Evolutionary conservation across 2,797 vertebrate genomes (phyloP).

Genomic region (Mastacembelus armatus): DNA sequence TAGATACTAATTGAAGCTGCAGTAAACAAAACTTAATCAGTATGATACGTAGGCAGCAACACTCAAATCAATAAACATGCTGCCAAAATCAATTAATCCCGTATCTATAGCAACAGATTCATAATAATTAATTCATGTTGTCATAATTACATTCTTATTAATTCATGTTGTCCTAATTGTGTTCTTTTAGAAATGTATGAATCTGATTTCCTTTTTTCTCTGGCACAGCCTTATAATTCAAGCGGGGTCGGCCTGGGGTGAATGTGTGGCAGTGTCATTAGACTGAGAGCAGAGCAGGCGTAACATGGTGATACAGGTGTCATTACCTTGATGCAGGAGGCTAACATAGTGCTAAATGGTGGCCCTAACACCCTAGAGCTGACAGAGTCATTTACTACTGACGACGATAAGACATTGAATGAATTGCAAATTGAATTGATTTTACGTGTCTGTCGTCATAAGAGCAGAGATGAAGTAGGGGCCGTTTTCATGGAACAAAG

Average conservation of each 20-base stretch:
- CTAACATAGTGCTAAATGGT: neutral
- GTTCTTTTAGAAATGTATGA: slow-evolving; percentile 44
- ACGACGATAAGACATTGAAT: neutral
- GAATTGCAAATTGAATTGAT: neutral
- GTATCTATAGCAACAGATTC: slow-evolving; percentile 33
- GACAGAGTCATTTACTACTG: neutral
- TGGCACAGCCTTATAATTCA: neutral
- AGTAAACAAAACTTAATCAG: slow-evolving; percentile 35
- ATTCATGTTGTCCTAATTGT: too few relatives aligned
- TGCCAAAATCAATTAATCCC: slow-evolving; percentile 33
- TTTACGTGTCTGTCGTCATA: neutral
- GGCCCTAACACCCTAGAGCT: neutral
- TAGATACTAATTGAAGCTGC: slow-evolving; percentile 35
- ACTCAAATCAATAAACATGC: slow-evolving; percentile 45
- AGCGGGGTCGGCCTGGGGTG: slow-evolving; percentile 20
- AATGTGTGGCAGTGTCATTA: slow-evolving; percentile 18
- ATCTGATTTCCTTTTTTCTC: slow-evolving; percentile 7
- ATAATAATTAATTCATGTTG: slow-evolving; percentile 55
- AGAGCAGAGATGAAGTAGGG: neutral
- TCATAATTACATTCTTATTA: slow-evolving; percentile 31
- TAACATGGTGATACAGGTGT: slow-evolving; percentile 1
- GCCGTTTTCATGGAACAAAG: neutral
- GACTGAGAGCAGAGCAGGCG: slow-evolving; percentile 17
- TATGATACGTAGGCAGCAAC: slow-evolving; percentile 17
- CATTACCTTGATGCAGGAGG: neutral